A percentile compares a stretch with the other conserved stretches of the same genome.
phyloP scores from a whole-genome alignment of 2,113 vertebrate species.

The Galeopterus variegatus region DNA sequence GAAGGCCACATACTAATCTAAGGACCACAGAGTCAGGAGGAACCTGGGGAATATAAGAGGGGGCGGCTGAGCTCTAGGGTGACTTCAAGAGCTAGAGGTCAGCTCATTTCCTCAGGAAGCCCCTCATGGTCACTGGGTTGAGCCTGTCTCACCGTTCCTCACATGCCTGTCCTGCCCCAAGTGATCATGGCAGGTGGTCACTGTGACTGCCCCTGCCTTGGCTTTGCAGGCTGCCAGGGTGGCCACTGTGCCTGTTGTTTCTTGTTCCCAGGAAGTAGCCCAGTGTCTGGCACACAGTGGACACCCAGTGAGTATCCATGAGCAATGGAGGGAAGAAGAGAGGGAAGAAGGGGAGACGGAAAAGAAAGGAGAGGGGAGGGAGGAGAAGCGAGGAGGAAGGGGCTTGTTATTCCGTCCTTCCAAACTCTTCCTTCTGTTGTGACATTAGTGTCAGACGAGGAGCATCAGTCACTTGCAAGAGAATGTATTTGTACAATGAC shows the following conservation, averaged over 20 bases:
- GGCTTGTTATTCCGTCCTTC: not conserved
- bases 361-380: not conserved
- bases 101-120: not conserved
- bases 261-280: not conserved
- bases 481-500: not conserved
- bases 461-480: not conserved
- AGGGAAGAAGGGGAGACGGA: not conserved
- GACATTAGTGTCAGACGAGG: not conserved
- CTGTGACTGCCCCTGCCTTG: not conserved
- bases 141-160: not conserved
- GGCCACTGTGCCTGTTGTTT: not conserved
- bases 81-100: not conserved
- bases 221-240: too few relatives aligned
- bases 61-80: too few relatives aligned
- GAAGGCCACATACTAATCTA: not conserved
- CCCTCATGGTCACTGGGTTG: rapidly evolving
- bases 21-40: not conserved
- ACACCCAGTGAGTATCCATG: not conserved
- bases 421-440: not conserved
- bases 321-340: not conserved
- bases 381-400: not conserved
- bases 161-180: not conserved
- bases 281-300: not conserved
- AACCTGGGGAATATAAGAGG: not conserved
- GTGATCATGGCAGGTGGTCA: rapidly evolving